Conservation (phyloP, 2,113 vertebrate species). For the Catharus minimus region DNA sequence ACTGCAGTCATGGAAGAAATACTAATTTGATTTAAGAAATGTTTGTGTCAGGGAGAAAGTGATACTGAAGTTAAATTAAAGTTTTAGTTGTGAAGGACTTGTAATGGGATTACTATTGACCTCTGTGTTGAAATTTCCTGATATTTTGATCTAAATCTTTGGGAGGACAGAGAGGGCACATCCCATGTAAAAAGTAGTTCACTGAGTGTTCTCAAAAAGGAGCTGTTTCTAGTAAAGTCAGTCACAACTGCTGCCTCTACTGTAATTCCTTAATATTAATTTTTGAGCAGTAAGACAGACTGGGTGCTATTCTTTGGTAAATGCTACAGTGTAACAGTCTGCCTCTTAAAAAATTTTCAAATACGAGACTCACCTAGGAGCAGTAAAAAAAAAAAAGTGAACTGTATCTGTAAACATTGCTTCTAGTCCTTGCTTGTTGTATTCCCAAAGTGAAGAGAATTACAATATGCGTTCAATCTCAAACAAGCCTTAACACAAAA, state of each 20-base stretch:
- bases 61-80: background rate
- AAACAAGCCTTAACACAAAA: background rate
- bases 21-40: background rate
- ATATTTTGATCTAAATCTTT: background rate
- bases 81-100: background rate
- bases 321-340: background rate
- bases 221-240: background rate
- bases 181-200: background rate
- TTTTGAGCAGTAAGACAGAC: background rate
- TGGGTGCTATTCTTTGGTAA: background rate
- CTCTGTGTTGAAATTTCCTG: background rate
- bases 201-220: background rate
- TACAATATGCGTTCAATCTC: background rate
- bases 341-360: background rate
- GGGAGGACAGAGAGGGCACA: background rate
- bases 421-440: background rate
- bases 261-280: background rate
- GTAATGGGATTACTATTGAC: background rate
- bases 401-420: fast-evolving
- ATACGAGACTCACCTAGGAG: background rate
- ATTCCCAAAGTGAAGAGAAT: background rate
- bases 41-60: background rate
- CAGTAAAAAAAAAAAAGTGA: background rate
- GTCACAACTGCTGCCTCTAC: background rate
- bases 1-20: background rate